phyloP scores from a whole-genome alignment of 2,888 invertebrate species.

The Balanococcus diminutus region DNA sequence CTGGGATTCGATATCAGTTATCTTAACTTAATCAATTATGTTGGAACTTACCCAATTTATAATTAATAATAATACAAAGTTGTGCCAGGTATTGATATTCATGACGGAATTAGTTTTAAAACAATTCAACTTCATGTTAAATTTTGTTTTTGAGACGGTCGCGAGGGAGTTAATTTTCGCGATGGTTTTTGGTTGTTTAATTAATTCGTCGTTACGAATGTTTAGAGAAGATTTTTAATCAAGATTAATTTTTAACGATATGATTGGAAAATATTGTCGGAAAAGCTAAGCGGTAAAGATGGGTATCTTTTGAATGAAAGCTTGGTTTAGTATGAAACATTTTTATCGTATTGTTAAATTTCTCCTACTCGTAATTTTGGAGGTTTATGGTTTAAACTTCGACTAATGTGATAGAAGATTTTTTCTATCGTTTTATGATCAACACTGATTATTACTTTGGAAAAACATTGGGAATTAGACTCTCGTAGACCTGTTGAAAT shows the following conservation, averaged over 20 bases:
- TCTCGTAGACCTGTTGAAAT: not conserved
- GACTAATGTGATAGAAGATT: not conserved
- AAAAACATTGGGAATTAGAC: not conserved
- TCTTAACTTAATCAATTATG: not conserved
- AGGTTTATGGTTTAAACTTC: not conserved
- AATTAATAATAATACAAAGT: not conserved
- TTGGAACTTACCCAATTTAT: not conserved
- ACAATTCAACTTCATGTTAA: not conserved
- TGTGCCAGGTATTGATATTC: not conserved
- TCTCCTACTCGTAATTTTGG: no score
- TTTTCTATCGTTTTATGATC: not conserved
- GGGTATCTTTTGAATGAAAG: no score
- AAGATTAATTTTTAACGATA: not conserved
- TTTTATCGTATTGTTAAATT: no score
- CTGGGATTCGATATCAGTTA: not conserved
- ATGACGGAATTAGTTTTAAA: not conserved
- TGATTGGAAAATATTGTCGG: not conserved
- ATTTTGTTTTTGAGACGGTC: not conserved
- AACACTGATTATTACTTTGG: not conserved
- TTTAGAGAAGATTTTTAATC: not conserved
- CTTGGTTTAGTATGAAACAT: no score
- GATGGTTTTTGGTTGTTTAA: no score
- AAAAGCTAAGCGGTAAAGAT: no score
- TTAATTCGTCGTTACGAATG: no score
- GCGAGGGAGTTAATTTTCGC: no score